A percentile compares a stretch with the other conserved stretches of the same genome.
Conservation (phyloP, 2,113 vertebrate species). For the Scolopax mira region DNA sequence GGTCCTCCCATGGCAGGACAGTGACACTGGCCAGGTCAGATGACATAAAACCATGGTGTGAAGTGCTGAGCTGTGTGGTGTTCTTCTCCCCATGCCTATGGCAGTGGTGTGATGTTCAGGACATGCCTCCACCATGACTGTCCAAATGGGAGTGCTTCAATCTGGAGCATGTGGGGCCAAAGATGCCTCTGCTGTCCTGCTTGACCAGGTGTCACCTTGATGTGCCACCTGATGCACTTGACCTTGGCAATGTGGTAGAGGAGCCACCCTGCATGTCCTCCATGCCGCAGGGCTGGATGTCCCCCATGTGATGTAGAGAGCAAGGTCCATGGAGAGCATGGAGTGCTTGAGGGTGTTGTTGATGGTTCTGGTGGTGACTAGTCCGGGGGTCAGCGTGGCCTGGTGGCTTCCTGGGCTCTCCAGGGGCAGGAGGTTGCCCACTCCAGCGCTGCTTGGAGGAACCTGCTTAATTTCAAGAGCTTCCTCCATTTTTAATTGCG, state of each 20-base stretch:
- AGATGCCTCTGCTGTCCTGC: not conserved
- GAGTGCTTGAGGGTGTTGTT: rapidly evolving
- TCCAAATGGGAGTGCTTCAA: not conserved
- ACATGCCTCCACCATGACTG: not conserved
- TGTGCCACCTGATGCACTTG: not conserved
- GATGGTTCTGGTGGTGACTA: not conserved
- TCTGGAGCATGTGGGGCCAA: not conserved
- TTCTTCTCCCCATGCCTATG: rapidly evolving
- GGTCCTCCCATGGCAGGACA: not conserved
- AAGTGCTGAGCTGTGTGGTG: not conserved
- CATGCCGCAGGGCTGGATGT: rapidly evolving
- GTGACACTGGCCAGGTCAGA: not conserved
- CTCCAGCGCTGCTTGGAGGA: not conserved
- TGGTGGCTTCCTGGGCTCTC: not conserved
- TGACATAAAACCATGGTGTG: not conserved
- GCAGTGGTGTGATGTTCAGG: rapidly evolving
- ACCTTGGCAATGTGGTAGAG: not conserved
- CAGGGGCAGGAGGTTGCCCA: not conserved
- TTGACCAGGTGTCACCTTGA: not conserved
- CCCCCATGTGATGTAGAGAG: rapidly evolving
- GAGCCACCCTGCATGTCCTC: not conserved
- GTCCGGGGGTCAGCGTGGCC: not conserved
- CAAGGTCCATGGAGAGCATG: rapidly evolving
- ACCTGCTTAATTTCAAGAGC: not conserved
- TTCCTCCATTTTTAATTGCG: not conserved